Conservation (phyloP, 2,113 vertebrate species). For the Gopherus flavomarginatus region DNA sequence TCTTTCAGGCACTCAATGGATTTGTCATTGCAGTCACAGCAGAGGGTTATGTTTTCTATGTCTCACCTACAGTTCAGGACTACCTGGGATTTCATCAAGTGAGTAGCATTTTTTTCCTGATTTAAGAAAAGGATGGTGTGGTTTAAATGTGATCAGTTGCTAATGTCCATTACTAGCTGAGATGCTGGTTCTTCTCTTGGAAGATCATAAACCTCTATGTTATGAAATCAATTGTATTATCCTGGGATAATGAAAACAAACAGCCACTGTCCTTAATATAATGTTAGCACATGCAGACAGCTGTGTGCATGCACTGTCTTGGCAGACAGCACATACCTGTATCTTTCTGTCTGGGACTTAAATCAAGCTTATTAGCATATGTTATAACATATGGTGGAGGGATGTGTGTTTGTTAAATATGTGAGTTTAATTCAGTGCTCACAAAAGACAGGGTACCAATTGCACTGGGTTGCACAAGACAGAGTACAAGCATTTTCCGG, state of each 20-base stretch:
- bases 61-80: conserved; percentile 79
- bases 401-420: too few species aligned
- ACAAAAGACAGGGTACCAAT: too few species aligned
- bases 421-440: too few species aligned
- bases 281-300: too few species aligned
- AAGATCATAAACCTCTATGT: not conserved
- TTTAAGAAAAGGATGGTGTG: not conserved
- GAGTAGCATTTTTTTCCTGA: not conserved
- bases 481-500: too few species aligned
- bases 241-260: not conserved
- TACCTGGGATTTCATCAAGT: conserved; percentile 86
- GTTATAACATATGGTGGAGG: too few species aligned
- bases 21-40: conserved; percentile 79
- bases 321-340: too few species aligned
- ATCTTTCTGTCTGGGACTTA: too few species aligned
- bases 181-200: not conserved
- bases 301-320: too few species aligned
- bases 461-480: too few species aligned
- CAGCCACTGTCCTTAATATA: too few species aligned
- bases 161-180: not conserved
- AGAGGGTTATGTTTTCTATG: conserved; percentile 78
- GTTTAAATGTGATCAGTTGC: not conserved
- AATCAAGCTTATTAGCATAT: too few species aligned
- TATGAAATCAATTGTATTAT: not conserved
- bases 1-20: conserved; percentile 78